A percentile compares a stretch with the other conserved stretches of the same genome.
These are phyloP conservation scores for Rhamnusium bicolor DNA, from an alignment of 2,888 invertebrate genomes.

Conservation along the genomic window DNA sequence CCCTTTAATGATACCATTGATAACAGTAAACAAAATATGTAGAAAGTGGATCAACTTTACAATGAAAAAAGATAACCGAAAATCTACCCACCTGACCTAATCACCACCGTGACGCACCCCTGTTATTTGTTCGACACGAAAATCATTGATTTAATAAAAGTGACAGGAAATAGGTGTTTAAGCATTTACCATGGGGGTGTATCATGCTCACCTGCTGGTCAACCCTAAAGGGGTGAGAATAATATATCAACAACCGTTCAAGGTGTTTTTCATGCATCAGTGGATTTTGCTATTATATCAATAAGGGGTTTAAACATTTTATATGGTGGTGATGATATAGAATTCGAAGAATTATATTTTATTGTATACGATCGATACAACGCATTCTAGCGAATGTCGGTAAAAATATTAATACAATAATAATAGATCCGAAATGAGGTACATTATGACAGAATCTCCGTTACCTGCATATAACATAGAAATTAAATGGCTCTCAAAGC, in stretches of 20 bases:
- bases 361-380: too few relatives aligned
- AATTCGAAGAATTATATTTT: not conserved
- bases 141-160: slow-evolving; percentile 31
- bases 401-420: too few relatives aligned
- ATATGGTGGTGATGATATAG: not conserved
- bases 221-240: slow-evolving; percentile 19
- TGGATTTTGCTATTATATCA: slow-evolving; percentile 47
- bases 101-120: not conserved
- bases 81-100: not conserved
- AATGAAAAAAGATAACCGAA: not conserved
- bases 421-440: too few relatives aligned
- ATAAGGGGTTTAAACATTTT: slow-evolving; percentile 40
- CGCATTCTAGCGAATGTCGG: too few relatives aligned
- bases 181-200: slow-evolving; percentile 24
- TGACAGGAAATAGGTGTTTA: slow-evolving; percentile 34
- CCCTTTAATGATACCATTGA: too few relatives aligned
- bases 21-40: too few relatives aligned
- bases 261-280: slow-evolving; percentile 52
- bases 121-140: slow-evolving; percentile 11
- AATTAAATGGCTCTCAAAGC: too few relatives aligned
- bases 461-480: too few relatives aligned
- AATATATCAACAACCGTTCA: slow-evolving; percentile 41
- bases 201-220: slow-evolving; percentile 34
- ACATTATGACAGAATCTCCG: too few relatives aligned
- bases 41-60: too few relatives aligned